Base-by-base conservation (phyloP, 2,113 vertebrate species). In the Bubo bubo region DNA sequence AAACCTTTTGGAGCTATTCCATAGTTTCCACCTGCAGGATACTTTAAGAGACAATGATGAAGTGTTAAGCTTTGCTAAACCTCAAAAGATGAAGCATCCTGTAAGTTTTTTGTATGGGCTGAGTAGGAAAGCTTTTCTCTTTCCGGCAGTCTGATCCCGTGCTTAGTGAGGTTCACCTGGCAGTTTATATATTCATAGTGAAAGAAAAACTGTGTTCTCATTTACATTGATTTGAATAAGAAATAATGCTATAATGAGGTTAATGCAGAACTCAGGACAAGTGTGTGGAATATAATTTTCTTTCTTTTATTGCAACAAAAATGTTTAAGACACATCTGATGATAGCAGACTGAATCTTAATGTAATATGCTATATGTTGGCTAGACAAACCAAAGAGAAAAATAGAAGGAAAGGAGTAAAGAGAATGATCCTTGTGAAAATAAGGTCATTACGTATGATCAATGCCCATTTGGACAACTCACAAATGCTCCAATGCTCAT, bases 391-490 rank as follows among this genome's bases (percentile, higher is more conserved):
- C 45, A 60, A 39, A 66, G 53, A 37, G 21, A 58, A 90, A 86
- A 89, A 35, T 1, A 37, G 64, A 74, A 77, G 39, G 53, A 58
- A 64, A 79, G 34, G 47, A 85, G 58, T 60, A 77, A 88, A 70
- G n/a, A 83, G 30, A 72, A 76, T 20, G 58, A 63, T 86, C 50
- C 37, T 63, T 22, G n/a, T 64, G 39, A 72, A 66, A 88, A 72
- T 66, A 72, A 93, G 82, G 94, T 93, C 89, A 85, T 72, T 77
- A 88, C 2, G 2, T 32, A 45, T 88, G 89, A 97, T 96, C 94
- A 82, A 72, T 97, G 89, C 67, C 90, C 79, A 88, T 94, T 93
- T 87, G 77, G 93, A 60, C 58, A 93, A 74, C 55, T 90, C 90
- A 74, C 93, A 89, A 85, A 66, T 91, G 79, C 72, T 80, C 59